A percentile compares a stretch with the other conserved stretches of the same genome.
Conservation (phyloP, 1,140 invertebrate genomes). For the Drosophila athabasca region DNA sequence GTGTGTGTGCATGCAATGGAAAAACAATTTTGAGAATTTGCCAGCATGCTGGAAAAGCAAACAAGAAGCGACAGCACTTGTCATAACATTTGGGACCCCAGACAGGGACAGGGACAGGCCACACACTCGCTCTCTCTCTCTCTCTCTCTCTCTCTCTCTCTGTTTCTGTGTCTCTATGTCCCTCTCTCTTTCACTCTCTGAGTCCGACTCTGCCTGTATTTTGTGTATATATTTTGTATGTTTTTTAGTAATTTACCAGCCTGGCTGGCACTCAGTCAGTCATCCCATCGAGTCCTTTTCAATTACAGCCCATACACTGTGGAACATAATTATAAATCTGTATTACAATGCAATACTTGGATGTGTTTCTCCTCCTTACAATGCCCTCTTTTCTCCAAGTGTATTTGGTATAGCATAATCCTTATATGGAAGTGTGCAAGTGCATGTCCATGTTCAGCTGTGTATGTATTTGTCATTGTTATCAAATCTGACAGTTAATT, state of each 20-base stretch:
- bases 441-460: too few species aligned
- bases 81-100: conserved; percentile 69
- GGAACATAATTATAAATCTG: too few species aligned
- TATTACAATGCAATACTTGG: too few species aligned
- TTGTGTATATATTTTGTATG: conserved; percentile 62
- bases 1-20: conserved; percentile 33
- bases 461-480: conserved; percentile 59
- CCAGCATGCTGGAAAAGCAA: conserved; percentile 56
- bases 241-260: conserved; percentile 62
- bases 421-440: too few species aligned
- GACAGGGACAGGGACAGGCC: conserved; percentile 18
- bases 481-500: conserved; percentile 70
- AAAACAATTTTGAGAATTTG: conserved; percentile 66
- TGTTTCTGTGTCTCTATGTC: neutral
- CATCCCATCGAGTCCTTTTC: conserved; percentile 48
- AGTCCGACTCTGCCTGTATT: conserved; percentile 28
- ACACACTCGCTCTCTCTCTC: conserved; percentile 9
- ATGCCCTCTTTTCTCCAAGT: too few species aligned
- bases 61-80: conserved; percentile 66
- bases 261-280: conserved; percentile 20
- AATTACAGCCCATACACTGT: conserved; percentile 45
- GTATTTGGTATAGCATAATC: too few species aligned
- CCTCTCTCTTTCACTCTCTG: neutral
- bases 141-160: neutral
- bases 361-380: too few species aligned